These are phyloP conservation scores for Nebria salina DNA, from an alignment of 2,888 invertebrate genomes.

Conservation along the genomic window DNA sequence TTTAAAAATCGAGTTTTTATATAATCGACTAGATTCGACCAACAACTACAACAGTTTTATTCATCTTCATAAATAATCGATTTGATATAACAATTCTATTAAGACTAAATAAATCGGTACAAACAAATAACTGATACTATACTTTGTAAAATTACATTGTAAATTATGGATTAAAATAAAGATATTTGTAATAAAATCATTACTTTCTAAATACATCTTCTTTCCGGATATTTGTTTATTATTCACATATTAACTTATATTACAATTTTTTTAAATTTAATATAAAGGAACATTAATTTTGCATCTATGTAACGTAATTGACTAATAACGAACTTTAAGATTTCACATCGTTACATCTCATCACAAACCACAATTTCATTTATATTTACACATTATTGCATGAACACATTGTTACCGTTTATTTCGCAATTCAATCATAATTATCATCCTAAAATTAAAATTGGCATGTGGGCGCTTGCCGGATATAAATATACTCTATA, in stretches of 20 bases:
- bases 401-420: constrained; percentile 37
- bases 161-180: constrained; percentile 35
- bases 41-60: constrained; percentile 5
- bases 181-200: constrained; percentile 36
- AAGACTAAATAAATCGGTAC: constrained; percentile 36
- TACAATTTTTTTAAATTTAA: constrained; percentile 24
- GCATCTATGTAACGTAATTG: constrained; percentile 38
- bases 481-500: no score
- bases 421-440: no score
- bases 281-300: constrained; percentile 37
- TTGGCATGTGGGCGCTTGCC: no score
- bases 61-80: constrained; percentile 2
- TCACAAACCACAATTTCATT: constrained; percentile 15
- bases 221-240: not conserved
- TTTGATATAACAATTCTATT: constrained; percentile 7
- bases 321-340: constrained; percentile 33
- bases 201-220: constrained; percentile 3
- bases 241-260: not conserved
- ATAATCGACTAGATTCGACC: constrained; percentile 15
- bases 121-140: constrained; percentile 20
- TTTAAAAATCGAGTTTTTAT: not conserved
- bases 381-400: constrained; percentile 37
- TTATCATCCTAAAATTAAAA: no score
- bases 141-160: constrained; percentile 34
- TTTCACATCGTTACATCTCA: constrained; percentile 19